Evolutionary conservation across 2,888 invertebrate genomes (phyloP).

Genomic region (Allolobophora icterica): DNA sequence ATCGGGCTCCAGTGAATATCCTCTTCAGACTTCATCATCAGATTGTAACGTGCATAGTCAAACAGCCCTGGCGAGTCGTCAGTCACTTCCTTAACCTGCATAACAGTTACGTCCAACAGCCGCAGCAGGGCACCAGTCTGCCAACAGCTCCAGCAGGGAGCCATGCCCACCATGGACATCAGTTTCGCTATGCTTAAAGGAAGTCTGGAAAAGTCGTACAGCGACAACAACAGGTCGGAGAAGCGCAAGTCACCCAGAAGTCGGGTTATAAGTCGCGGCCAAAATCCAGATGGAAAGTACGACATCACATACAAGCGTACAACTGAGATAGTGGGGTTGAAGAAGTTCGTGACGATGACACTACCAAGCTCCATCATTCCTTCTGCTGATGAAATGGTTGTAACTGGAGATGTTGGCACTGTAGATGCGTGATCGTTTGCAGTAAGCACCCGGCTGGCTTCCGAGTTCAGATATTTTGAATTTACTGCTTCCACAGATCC

Average conservation of each 20-base stretch:
- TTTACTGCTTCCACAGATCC: background rate
- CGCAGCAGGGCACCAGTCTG: conserved; percentile 86
- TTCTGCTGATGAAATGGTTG: background rate
- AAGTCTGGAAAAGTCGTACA: conserved; percentile 48
- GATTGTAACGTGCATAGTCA: conserved; percentile 67
- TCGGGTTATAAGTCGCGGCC: conserved; percentile 91
- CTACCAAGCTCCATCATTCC: background rate
- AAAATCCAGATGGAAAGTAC: conserved; percentile 97
- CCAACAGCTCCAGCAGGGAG: conserved; percentile 82
- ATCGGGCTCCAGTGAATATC: conserved; percentile 87
- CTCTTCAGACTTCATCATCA: conserved; percentile 70
- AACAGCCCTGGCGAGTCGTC: conserved; percentile 54
- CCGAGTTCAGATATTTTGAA: no score
- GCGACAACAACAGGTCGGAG: conserved; percentile 64
- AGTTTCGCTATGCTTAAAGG: background rate
- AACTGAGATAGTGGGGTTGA: conserved; percentile 48
- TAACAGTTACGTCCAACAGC: conserved; percentile 80
- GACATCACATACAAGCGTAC: conserved; percentile 74
- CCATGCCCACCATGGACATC: background rate
- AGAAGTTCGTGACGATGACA: conserved; percentile 32
- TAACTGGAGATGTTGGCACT: background rate
- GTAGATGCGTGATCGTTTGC: background rate
- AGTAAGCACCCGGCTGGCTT: background rate
- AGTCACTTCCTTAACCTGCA: conserved; percentile 81
- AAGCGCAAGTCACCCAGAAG: conserved; percentile 79